Evolutionary conservation across 2,888 invertebrate genomes (phyloP).

Genomic region (Microplitis deprimator): DNA sequence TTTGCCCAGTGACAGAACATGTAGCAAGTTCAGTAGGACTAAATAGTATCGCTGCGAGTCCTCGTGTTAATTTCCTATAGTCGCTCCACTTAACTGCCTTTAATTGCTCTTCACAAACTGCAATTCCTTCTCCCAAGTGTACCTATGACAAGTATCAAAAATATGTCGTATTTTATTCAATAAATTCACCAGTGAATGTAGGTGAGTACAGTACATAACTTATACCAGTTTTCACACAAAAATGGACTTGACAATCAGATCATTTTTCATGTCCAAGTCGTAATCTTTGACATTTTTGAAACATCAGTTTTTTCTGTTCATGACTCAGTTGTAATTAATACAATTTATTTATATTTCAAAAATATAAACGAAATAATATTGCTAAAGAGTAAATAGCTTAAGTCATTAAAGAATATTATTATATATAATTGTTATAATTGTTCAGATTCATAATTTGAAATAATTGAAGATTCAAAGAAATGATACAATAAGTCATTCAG

Average conservation of each 20-base stretch:
- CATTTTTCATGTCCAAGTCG: neutral
- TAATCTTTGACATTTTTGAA: neutral
- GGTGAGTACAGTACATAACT: neutral
- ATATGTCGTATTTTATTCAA: neutral
- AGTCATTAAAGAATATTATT: neutral
- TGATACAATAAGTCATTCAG: too few relatives aligned
- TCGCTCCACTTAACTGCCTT: constrained; percentile 83
- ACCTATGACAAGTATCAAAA: constrained; percentile 72
- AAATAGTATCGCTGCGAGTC: constrained; percentile 82
- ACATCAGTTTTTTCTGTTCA: neutral
- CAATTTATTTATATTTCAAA: neutral
- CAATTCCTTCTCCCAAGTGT: constrained; percentile 81
- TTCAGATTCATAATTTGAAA: neutral
- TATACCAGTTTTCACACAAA: neutral
- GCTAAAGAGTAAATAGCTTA: neutral
- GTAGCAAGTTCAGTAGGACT: constrained; percentile 83
- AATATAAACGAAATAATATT: neutral
- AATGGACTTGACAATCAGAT: neutral
- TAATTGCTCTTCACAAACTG: constrained; percentile 80
- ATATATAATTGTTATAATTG: neutral
- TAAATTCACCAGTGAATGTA: neutral
- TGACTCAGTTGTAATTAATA: neutral
- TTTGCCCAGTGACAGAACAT: constrained; percentile 83
- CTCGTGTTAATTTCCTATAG: constrained; percentile 81
- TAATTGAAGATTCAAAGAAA: too few relatives aligned